Conservation (phyloP, 1,140 invertebrate species). For the Sinella curviseta region DNA sequence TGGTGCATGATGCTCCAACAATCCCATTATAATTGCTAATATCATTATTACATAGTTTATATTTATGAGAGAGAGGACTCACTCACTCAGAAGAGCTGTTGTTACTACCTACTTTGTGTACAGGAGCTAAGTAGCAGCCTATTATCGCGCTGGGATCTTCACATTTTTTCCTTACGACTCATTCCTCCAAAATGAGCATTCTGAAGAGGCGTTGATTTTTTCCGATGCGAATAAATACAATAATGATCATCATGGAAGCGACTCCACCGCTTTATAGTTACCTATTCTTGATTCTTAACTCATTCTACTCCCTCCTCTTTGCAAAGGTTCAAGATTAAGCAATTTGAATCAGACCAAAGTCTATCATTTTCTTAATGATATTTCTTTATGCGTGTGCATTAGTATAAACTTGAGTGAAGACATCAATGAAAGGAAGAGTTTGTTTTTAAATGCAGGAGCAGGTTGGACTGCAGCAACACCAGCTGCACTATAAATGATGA, state of each 20-base stretch:
- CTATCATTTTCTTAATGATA: constrained; percentile 25
- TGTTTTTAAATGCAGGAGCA: too few relatives aligned
- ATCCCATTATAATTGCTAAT: neutral
- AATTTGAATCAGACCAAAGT: neutral
- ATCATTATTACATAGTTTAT: constrained; percentile 4
- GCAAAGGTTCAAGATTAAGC: constrained; percentile 10
- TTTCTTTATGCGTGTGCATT: too few relatives aligned
- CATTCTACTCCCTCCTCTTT: neutral
- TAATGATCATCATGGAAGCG: neutral
- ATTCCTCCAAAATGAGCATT: neutral
- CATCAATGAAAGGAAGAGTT: too few relatives aligned
- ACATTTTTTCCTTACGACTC: neutral
- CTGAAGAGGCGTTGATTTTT: neutral
- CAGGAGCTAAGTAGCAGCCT: neutral
- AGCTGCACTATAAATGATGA: neutral
- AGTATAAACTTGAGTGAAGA: too few relatives aligned
- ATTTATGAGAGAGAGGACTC: neutral
- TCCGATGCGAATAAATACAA: constrained; percentile 7
- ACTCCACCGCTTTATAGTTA: neutral
- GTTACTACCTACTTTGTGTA: neutral
- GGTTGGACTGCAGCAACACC: neutral
- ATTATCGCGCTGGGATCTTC: neutral
- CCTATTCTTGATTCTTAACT: neutral
- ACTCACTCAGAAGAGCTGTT: neutral
- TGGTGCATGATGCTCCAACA: neutral